Evolutionary conservation across 2,113 vertebrate species (phyloP), one percentile per base, ranked within the genome.

Genomic region (Cyanoderma ruficeps): DNA sequence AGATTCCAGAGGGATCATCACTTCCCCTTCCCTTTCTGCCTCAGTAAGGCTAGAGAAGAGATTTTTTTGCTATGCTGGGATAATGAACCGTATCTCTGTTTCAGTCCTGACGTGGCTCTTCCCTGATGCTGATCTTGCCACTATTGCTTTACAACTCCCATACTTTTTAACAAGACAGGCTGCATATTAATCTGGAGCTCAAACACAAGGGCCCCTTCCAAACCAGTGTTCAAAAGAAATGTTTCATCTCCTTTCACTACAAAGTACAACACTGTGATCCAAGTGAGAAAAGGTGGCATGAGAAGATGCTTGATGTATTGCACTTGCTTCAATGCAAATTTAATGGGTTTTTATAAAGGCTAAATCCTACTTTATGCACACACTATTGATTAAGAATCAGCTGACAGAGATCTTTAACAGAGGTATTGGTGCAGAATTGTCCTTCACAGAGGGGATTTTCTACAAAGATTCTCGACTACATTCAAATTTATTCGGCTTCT

Each of bases 321-420:
- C 46, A 47, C 59, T 90, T 81, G 52, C 20, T 92, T 91, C 53
- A 93, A 87, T 72, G 49, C 10, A 93, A 91, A 89, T 64, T 31
- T 24, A 69, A n/a, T 46, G 24, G 71, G 57, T 83, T 80, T 84
- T 83, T 44, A 41, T 84, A 75, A 94, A 95, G 63, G 57, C 75
- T 41, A 79, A 91, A 84, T 57, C 37, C 37, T 25, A 41, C 46
- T 72, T 84, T 71, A 46, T 39, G 46, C 31, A 89, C 35, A 22
- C 0, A 4, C 46, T 76, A 82, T 90, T 96, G 64, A 95, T 95
- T 95, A 96, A 95, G 75, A 95, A 42, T 47, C 65, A 80, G 25
- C 88, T 90, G 68, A 53, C 86, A 57, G 79, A 94, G 83, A 63
- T 83, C 71, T 93, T 77, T 65, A 86, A 30, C 41, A 67, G 42